Evolutionary conservation across 2,888 invertebrate genomes (phyloP), one percentile per base, ranked within the genome.

Genomic region (Criorhina ranunculi): DNA sequence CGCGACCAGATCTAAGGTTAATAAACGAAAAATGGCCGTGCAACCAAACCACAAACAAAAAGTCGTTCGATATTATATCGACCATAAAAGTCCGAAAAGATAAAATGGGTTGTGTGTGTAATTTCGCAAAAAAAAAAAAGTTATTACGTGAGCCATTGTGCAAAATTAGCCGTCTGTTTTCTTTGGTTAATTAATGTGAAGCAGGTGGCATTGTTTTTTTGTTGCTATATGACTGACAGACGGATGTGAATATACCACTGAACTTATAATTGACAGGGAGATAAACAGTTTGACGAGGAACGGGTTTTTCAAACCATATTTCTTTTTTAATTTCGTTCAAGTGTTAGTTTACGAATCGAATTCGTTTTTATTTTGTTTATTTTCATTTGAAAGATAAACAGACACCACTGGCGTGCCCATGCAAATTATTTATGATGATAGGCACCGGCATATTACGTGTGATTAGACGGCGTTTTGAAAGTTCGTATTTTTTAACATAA

Each of bases 21-120:
- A 60, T 17, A 60, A 60, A 51, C 72, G 37, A 72, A 72, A 60
- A 51, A 51, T 60, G n/a, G 17, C 40, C 19, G 42, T 4, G 24
- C n/a, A n/a, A n/a, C 24, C 24, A 24, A 24, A 1, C 24, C 2
- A 1, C 24, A 35, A 35, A 19, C 6, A 24, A 31, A 57, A 35
- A 19, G 12, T 40, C 40, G 31, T 37, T 29, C 37, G 40, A 53
- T 51, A 42, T 1, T 51, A 42, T 1, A 11, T 42, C 29, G 24
- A 4, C 24, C 31, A 42, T 60, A 67, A 67, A 31, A 29, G 37
- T 12, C 49, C 8, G 15, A 29, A 19, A 49, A 5, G 57, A 57
- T 19, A 11, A 51, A 66, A 37, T 9, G 11, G 46, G 46, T n/a
- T n/a, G 31, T 35, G 19, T 35, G 35, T 12, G 49, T 35, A 12